A percentile compares a stretch with the other conserved stretches of the same genome.
Evolutionary conservation across 2,888 invertebrate species (phyloP).

Genomic region (Lagria hirta): DNA sequence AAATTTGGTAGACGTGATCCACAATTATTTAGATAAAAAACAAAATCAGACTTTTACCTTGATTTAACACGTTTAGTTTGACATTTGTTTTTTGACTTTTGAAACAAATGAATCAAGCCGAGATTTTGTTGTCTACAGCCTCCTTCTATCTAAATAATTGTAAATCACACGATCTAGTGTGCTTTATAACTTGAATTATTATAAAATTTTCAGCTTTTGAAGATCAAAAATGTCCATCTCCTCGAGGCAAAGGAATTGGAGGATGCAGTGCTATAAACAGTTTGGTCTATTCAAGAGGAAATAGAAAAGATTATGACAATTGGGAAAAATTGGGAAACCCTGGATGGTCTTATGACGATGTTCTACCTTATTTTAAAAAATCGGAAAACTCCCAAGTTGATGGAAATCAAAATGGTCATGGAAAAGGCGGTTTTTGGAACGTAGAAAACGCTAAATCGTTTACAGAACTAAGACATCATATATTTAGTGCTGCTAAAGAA

Average conservation of each 20-base stretch:
- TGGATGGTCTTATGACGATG: slow-evolving; percentile 32
- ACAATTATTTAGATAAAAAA: too few species aligned
- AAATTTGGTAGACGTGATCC: too few species aligned
- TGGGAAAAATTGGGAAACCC: slow-evolving; percentile 28
- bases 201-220: too few species aligned
- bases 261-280: slow-evolving; percentile 31
- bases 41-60: too few species aligned
- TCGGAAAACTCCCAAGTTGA: slow-evolving; percentile 29
- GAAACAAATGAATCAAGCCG: too few species aligned
- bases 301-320: slow-evolving; percentile 26
- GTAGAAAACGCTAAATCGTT: slow-evolving; percentile 23
- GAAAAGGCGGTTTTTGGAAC: slow-evolving; percentile 25
- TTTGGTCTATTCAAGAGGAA: slow-evolving; percentile 28
- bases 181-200: too few species aligned
- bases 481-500: slow-evolving; percentile 23
- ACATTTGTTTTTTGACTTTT: too few species aligned
- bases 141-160: too few species aligned
- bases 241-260: slow-evolving; percentile 30
- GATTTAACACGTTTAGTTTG: too few species aligned
- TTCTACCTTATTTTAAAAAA: slow-evolving; percentile 32
- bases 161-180: too few species aligned
- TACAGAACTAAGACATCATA: slow-evolving; percentile 8
- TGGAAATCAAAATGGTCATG: slow-evolving; percentile 22
- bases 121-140: too few species aligned
- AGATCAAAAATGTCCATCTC: slow-evolving; percentile 21